Evolutionary conservation across 1,140 invertebrate species (phyloP), one percentile per base, ranked within the genome.

Genomic region (Aphelenchoides fujianensis): DNA sequence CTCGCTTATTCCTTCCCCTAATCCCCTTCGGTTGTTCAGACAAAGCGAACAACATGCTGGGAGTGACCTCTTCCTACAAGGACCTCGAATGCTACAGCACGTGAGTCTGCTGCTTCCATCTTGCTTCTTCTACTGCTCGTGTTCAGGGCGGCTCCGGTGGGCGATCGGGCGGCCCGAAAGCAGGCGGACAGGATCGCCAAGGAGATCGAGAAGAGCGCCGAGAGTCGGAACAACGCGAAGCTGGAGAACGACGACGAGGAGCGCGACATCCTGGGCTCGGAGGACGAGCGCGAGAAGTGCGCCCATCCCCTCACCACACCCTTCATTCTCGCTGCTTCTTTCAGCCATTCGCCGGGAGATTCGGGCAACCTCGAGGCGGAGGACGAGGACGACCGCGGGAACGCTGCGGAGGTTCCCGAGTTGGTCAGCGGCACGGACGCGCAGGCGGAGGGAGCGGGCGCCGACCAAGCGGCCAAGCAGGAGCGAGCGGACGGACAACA

Each of bases 171-270:
- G n/a, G 66, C 53, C 1, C n/a, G 48, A n/a, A 68, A 32, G 66
- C n/a, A 57, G n/a, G 66, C 66, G 3, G 66, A 68, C 12, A 30
- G 16, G 2, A 68, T 68, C 28, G 66, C 66, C 19, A 12, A 16
- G n/a, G 59, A 68, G 32, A 68, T 68, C 34, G 66, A 68, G 34
- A 64, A 61, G 12, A 12, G 32, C 19, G 59, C 16, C 23, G 59
- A 68, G 52, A 67, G n/a, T 64, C 7, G 16, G 12, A n/a, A 19
- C 16, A 9, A 68, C 32, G 12, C 37, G 9, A 63, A 7, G n/a
- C 48, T 68, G 54, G 66, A 68, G 66, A 68, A 68, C 52, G 66
- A 68, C 9, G 66, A 68, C 66, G 66, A 68, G 41, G 66, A 68
- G 12, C 31, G 63, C 30, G 63, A 66, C 53, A 19, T 66, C 53